Conservation (phyloP, 2,113 vertebrate genomes). For the Myotis yumanensis region DNA sequence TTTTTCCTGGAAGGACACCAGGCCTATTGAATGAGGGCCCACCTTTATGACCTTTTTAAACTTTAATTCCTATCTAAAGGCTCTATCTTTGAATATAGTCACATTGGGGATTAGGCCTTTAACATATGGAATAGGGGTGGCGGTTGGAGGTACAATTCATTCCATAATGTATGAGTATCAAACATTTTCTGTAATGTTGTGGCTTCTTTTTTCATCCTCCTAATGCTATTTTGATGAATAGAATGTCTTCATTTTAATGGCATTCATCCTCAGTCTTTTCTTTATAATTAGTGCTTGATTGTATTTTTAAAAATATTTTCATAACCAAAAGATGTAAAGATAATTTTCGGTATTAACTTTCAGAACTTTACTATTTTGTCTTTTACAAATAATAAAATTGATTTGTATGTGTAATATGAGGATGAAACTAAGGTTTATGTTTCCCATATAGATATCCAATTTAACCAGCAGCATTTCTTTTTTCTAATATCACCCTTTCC, state of each 20-base stretch:
- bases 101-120: not conserved
- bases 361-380: not conserved
- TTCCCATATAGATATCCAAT: not conserved
- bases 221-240: not conserved
- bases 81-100: not conserved
- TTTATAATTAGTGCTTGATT: not conserved
- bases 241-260: not conserved
- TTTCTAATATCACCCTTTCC: not conserved
- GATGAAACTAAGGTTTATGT: not conserved
- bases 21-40: not conserved
- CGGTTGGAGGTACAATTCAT: not conserved
- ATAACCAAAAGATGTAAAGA: not conserved
- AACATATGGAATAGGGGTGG: not conserved
- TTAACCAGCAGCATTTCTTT: not conserved
- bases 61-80: not conserved
- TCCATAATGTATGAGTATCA: not conserved
- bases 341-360: slow-evolving; percentile 18
- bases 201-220: not conserved
- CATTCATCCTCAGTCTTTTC: not conserved
- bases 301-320: not conserved
- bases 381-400: not conserved
- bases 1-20: not conserved
- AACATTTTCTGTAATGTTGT: not conserved
- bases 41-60: not conserved
- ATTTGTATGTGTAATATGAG: not conserved